Conservation (phyloP, 2,888 invertebrate genomes). For the Ypsolopha scabrella region DNA sequence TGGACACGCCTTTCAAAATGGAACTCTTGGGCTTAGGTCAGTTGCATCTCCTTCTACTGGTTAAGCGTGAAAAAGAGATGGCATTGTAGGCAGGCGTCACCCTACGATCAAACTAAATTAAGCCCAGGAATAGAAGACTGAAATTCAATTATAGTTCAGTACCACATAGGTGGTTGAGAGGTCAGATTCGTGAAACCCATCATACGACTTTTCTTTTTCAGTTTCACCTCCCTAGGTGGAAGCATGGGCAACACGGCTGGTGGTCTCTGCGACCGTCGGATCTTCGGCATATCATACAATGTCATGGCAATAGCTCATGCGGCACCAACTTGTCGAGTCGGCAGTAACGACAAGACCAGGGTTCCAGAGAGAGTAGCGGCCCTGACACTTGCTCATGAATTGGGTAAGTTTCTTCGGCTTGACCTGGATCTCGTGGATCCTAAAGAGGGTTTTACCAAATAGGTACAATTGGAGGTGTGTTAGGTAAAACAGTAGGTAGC, state of each 20-base stretch:
- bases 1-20: constrained; percentile 57
- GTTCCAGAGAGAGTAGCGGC: constrained; percentile 61
- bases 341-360: constrained; percentile 23
- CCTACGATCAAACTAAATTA: no score
- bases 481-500: no score
- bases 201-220: constrained; percentile 11
- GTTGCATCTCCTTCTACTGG: no score
- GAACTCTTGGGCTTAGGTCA: constrained; percentile 55
- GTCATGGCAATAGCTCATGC: constrained; percentile 59
- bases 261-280: constrained; percentile 62
- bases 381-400: constrained; percentile 52
- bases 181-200: no score
- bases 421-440: no score
- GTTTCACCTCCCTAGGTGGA: constrained; percentile 59
- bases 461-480: no score
- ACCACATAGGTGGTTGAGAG: no score
- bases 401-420: constrained; percentile 27
- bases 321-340: constrained; percentile 16
- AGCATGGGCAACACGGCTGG: constrained; percentile 54
- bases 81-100: no score
- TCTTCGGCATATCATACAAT: constrained; percentile 52
- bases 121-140: no score
- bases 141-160: no score
- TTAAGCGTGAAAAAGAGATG: no score
- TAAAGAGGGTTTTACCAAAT: no score